Evolutionary conservation across 2,797 vertebrate species (phyloP).

Genomic region (Hippocampus kuda): DNA sequence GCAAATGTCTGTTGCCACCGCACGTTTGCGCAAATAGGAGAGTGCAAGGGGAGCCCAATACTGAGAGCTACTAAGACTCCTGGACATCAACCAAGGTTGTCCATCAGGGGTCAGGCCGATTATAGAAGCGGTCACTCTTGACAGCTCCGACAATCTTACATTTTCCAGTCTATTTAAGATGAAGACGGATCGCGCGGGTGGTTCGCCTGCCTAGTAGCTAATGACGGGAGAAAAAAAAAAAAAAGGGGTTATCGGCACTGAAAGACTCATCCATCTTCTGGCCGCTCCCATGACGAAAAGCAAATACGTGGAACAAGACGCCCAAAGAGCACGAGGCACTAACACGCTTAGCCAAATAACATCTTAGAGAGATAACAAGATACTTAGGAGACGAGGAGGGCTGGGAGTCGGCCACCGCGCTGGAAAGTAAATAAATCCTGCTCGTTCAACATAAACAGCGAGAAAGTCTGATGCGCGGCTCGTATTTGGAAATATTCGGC

Average conservation of each 20-base stretch:
- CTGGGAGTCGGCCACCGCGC: conserved; percentile 30
- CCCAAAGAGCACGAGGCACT: conserved; percentile 51
- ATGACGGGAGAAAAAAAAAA: conserved; percentile 28
- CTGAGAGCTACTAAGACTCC: conserved; percentile 8
- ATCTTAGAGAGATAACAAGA: conserved; percentile 56
- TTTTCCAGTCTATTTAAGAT: conserved; percentile 57
- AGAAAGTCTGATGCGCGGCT: conserved; percentile 2
- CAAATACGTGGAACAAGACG: conserved; percentile 66
- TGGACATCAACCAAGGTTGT: conserved; percentile 30
- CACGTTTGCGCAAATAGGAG: conserved; percentile 11
- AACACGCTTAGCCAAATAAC: conserved; percentile 45
- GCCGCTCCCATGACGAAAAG: conserved; percentile 56
- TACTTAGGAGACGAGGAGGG: conserved; percentile 42
- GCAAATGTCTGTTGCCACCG: conserved; percentile 15
- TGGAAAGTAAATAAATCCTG: conserved; percentile 46
- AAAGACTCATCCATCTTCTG: conserved; percentile 69
- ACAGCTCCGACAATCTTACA: conserved; percentile 42
- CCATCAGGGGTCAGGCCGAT: conserved; percentile 41
- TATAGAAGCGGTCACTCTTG: conserved; percentile 50
- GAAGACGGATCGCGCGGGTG: conserved; percentile 41
- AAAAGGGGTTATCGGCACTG: conserved; percentile 41
- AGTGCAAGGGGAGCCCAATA: background rate
- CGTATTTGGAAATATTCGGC: conserved; percentile 6
- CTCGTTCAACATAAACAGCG: conserved; percentile 35
- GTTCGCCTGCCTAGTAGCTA: conserved; percentile 24